Conservation (phyloP, 1,140 invertebrate species). For the Pseudomyrmex concolor region DNA sequence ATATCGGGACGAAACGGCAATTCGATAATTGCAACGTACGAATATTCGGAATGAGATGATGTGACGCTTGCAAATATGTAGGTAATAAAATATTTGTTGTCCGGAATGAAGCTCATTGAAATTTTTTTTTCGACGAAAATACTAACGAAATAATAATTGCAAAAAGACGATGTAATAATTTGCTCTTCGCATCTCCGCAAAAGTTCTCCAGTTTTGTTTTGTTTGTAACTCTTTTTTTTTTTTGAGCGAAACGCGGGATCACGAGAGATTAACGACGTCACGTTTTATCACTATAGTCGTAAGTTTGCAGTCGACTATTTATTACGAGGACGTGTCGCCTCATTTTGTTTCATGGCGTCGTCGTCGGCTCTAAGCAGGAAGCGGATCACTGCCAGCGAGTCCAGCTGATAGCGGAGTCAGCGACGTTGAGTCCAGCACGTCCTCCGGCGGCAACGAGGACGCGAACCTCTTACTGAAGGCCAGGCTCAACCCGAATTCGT, state of each 20-base stretch:
- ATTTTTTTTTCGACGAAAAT: background rate
- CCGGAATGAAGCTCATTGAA: background rate
- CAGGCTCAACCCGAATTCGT: constrained; percentile 88
- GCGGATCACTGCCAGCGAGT: constrained; percentile 96
- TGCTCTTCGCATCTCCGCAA: background rate
- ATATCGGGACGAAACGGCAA: constrained; percentile 1
- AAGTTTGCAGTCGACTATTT: constrained; percentile 29
- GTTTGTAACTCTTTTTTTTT: background rate
- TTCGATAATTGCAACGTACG: constrained; percentile 23
- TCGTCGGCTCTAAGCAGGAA: constrained; percentile 74
- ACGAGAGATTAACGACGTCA: constrained; percentile 40
- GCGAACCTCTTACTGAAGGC: constrained; percentile 95
- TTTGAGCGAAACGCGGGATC: constrained; percentile 23
- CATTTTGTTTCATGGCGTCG: constrained; percentile 54
- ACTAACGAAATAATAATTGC: constrained; percentile 11
- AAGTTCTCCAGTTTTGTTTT: too few species aligned
- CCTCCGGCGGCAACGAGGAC: constrained; percentile 92
- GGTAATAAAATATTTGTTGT: background rate
- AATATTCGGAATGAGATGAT: too few species aligned
- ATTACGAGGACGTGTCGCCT: constrained; percentile 43
- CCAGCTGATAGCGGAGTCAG: constrained; percentile 98
- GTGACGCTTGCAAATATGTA: background rate
- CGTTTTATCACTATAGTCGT: constrained; percentile 34
- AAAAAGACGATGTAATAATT: background rate
- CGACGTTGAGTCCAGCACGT: constrained; percentile 96